A percentile compares a stretch with the other conserved stretches of the same genome.
phyloP scores from a whole-genome alignment of 2,888 invertebrate species.

The Spodoptera picta region DNA sequence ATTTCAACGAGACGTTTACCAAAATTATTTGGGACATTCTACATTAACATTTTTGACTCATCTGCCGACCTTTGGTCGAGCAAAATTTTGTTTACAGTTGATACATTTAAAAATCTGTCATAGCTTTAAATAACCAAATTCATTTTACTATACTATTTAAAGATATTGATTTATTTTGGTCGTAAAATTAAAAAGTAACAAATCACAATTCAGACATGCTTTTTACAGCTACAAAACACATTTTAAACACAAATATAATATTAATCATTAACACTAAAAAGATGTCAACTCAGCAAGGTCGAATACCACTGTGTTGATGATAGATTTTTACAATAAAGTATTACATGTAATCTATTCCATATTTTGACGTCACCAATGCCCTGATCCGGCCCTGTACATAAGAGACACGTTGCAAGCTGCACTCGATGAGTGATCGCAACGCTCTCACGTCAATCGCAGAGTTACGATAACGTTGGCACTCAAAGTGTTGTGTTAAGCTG shows the following conservation, averaged over 20 bases:
- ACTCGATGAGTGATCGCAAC: slow-evolving; percentile 52
- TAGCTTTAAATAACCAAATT: too few relatives aligned
- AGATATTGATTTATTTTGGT: neutral
- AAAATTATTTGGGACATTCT: slow-evolving; percentile 45
- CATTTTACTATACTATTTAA: too few relatives aligned
- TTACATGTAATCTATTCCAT: too few relatives aligned
- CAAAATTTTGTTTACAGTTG: too few relatives aligned
- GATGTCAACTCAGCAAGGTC: neutral
- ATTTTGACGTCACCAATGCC: neutral
- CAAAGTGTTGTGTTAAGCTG: slow-evolving; percentile 41
- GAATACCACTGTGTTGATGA: neutral
- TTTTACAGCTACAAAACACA: too few relatives aligned
- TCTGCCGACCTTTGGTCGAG: slow-evolving; percentile 1
- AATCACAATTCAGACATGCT: too few relatives aligned
- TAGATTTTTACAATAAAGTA: too few relatives aligned
- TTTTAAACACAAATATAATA: too few relatives aligned
- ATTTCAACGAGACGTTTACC: slow-evolving; percentile 50
- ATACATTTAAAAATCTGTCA: too few relatives aligned
- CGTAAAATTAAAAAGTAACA: too few relatives aligned
- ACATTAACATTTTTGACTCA: slow-evolving; percentile 41
- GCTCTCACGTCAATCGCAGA: slow-evolving; percentile 46
- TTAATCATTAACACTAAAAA: too few relatives aligned
- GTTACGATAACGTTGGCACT: slow-evolving; percentile 42
- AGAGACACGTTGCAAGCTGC: slow-evolving; percentile 53
- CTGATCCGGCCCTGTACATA: slow-evolving; percentile 30